Evolutionary conservation across 2,113 vertebrate genomes (phyloP), one percentile per base, ranked within the genome.

Genomic region (Cryptotis parvus): DNA sequence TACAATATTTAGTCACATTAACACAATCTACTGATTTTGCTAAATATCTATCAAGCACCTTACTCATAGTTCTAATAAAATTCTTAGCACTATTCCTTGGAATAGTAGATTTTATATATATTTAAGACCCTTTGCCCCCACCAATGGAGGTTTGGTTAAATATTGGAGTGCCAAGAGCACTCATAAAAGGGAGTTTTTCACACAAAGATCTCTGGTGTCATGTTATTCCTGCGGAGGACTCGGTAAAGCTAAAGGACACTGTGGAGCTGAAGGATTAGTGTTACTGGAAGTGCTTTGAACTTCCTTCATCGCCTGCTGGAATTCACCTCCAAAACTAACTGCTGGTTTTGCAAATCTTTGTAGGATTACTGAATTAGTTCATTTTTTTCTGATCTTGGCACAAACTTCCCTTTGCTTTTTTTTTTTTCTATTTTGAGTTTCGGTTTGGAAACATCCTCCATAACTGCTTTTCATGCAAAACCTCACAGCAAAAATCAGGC

Each of bases 401-500:
- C 16, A 92, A 61, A 76, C 24, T 82, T 73, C 35, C 55, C 72
- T 89, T 91, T 45, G 69, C 29, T 84, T 92, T 68, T 68, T 68
- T 68, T 68, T 65, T 27, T 31, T 87, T 91, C 61, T 91, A 24
- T 68, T 89, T 91, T 58, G 72, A 91, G 58, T 43, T 84, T 92
- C 31, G 61, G 33, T 92, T 74, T 87, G 70, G 69, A 96, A 96
- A 87, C 3, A 74, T 9, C 11, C 26, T 81, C 49, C n/a, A 61
- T 73, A 70, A 91, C 26, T 41, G 37, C 41, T 87, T 84, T 93
- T 58, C 52, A 78, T 65, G 73, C 15, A 16, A 74, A 84, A 89
- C 80, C 52, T 70, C 81, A 73, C 9, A 81, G 63, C 22, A 92
- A 87, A 89, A 93, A 86, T 86, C 41, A 89, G 39, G 84, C 76